These are phyloP conservation scores for Eristalinus aeneus DNA, from an alignment of 2,888 invertebrate species.

Conservation along the genomic window DNA sequence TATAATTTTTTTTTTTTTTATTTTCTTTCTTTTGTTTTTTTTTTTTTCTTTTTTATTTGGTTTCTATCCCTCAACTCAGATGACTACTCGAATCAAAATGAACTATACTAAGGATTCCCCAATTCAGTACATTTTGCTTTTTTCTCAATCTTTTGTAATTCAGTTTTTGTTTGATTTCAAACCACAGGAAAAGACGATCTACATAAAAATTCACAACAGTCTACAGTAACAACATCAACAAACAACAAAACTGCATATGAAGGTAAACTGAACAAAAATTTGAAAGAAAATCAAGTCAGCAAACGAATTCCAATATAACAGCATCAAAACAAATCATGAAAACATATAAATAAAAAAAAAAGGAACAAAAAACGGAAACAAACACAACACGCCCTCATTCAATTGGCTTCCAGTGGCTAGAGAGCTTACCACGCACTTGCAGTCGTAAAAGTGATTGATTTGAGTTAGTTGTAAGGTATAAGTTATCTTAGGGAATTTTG, in stretches of 20 bases:
- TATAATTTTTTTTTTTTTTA: not conserved
- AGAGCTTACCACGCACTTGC: not conserved
- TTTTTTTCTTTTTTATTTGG: constrained; percentile 20
- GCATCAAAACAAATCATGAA: not conserved
- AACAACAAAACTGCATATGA: not conserved
- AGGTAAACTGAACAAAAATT: constrained; percentile 49
- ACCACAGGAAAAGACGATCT: constrained; percentile 60
- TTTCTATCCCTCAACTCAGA: constrained; percentile 60
- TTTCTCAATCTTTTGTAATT: constrained; percentile 8
- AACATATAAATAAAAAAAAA: not conserved
- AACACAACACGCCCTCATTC: not conserved
- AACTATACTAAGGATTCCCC: constrained; percentile 1
- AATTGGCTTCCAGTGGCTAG: not conserved
- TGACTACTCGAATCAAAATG: constrained; percentile 62
- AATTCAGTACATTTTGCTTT: not conserved
- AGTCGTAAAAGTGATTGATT: not conserved
- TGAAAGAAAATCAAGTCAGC: not conserved
- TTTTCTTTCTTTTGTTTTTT: constrained; percentile 21
- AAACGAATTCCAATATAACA: not conserved
- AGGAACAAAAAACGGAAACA: not conserved
- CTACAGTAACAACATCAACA: constrained; percentile 9
- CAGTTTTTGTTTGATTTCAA: constrained; percentile 5
- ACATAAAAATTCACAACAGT: constrained; percentile 42
- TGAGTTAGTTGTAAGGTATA: not conserved
- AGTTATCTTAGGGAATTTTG: not conserved